A percentile compares a stretch with the other conserved stretches of the same genome.
Conservation (phyloP, 2,113 vertebrate genomes). For the Atherinomorus stipes region DNA sequence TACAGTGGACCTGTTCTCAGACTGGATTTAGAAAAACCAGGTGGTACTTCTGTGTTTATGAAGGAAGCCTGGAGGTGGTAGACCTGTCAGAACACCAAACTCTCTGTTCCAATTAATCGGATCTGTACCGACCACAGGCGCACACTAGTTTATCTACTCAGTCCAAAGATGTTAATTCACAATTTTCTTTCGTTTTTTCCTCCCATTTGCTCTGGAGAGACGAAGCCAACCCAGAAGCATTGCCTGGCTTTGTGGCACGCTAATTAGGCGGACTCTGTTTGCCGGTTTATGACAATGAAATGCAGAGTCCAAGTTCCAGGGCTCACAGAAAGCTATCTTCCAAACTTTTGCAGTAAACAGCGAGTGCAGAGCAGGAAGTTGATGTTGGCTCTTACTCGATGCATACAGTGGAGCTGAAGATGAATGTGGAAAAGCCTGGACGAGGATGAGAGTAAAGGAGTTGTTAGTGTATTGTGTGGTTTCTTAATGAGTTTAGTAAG, state of each 20-base stretch:
- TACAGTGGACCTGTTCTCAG: neutral
- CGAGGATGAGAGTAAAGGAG: conserved; percentile 3
- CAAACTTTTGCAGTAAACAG: conserved; percentile 22
- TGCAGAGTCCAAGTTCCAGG: neutral
- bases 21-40: neutral
- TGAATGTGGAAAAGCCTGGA: conserved; percentile 14
- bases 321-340: neutral
- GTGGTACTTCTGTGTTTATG: conserved; percentile 64
- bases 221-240: conserved; percentile 15
- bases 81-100: conserved; percentile 48
- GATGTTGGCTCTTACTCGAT: conserved; percentile 25
- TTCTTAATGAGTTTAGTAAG: neutral
- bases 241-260: neutral
- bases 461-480: neutral
- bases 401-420: conserved; percentile 11
- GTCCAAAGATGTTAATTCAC: conserved; percentile 44
- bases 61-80: conserved; percentile 35
- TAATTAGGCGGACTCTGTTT: conserved; percentile 21
- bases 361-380: conserved; percentile 43
- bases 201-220: neutral
- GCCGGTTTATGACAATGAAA: conserved; percentile 14
- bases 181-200: conserved; percentile 10
- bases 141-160: conserved; percentile 52
- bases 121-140: conserved; percentile 33
- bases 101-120: conserved; percentile 43